Base-by-base conservation (phyloP, 2,113 vertebrate genomes). In the Toxotes jaculatrix region DNA sequence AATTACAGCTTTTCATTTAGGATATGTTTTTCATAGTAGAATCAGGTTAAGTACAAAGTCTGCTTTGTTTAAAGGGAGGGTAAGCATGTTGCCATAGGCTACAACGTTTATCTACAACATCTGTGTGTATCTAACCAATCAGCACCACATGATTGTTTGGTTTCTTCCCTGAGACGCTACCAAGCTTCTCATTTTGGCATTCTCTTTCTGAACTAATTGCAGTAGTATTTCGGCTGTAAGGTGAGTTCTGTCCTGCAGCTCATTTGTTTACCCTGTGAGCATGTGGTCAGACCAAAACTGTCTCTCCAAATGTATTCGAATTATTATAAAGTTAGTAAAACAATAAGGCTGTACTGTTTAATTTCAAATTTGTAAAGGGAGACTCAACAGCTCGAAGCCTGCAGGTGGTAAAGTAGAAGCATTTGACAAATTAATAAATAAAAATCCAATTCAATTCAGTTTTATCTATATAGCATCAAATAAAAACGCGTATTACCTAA, bases 81-180 rank as follows among this genome's bases (percentile, higher is more conserved):
- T 49, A 38, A 60, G 34, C 38, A 31, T 11, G 71, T 82, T 79
- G 80, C 81, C 75, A 67, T 32, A 4, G 70, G 77, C 73, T 4
- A 40, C 67, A 66, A 40, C 66, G 42, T 82, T 84, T 70, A 84
- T 87, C 7, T 62, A 49, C 36, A 88, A 71, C 86, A 82, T 87
- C 80, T 86, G 81, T 90, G 83, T 84, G 83, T 86, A 51, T 75
- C 80, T 61, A 76, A 71, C 69, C 60, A 87, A 83, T 84, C 74
- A 82, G 64, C 67, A 51, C 40, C 78, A 66, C 74, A 79, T 82
- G 66, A 82, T 34, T 75, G 63, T 77, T 75, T 59, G 71, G 66
- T 88, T 49, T 84, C 78, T 73, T 88, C 67, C 21, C 51, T 66
- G n/a, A 74, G 60, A 59, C 47, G 3, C 27, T 21, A 64, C 68